These are phyloP conservation scores for Pipa parva DNA, from an alignment of 2,113 vertebrate species.

Conservation along the genomic window DNA sequence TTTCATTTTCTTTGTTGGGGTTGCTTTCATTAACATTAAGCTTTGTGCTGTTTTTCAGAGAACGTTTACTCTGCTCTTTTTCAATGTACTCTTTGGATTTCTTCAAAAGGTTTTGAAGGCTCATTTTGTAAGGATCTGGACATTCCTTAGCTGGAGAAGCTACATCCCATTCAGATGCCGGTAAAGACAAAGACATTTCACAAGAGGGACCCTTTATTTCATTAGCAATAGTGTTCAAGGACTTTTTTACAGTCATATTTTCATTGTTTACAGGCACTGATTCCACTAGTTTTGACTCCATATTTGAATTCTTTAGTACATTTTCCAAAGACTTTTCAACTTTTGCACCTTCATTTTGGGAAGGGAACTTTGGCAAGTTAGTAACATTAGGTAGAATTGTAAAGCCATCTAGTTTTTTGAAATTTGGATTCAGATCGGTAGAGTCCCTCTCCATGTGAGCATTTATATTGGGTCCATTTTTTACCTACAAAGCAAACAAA, in stretches of 20 bases:
- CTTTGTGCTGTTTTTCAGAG: constrained; percentile 52
- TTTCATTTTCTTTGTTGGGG: constrained; percentile 73
- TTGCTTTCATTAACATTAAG: constrained; percentile 55
- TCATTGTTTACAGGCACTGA: constrained; percentile 39
- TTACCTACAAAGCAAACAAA: constrained; percentile 58
- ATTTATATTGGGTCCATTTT: constrained; percentile 48
- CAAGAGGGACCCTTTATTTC: not conserved
- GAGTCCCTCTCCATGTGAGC: constrained; percentile 43
- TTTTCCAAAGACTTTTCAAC: constrained; percentile 46
- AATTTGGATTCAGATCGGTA: constrained; percentile 48
- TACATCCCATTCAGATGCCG: constrained; percentile 28
- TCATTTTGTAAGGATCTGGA: constrained; percentile 61
- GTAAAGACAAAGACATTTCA: not conserved
- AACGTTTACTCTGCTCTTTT: constrained; percentile 68
- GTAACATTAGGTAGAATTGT: constrained; percentile 44
- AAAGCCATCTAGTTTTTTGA: constrained; percentile 52
- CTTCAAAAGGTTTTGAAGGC: constrained; percentile 83
- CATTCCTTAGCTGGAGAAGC: constrained; percentile 45
- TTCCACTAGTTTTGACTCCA: constrained; percentile 22
- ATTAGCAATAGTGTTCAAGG: constrained; percentile 22
- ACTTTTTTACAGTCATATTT: constrained; percentile 34
- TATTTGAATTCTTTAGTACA: constrained; percentile 21
- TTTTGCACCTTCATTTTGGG: not conserved
- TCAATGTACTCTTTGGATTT: constrained; percentile 81
- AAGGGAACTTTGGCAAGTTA: constrained; percentile 36